These are phyloP conservation scores for Oreochromis grahami DNA, from an alignment of 2,797 vertebrate species.

Conservation along the genomic window DNA sequence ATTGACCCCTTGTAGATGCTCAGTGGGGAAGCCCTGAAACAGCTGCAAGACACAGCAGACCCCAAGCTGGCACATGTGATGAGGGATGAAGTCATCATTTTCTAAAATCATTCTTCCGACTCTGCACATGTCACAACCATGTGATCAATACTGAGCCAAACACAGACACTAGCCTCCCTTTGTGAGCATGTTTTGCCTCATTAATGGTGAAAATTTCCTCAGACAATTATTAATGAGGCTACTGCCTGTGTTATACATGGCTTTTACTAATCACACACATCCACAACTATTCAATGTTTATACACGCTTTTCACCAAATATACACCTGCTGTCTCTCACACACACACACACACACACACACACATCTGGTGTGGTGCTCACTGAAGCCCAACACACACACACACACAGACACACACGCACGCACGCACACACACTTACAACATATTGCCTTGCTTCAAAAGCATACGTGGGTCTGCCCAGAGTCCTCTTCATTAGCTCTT, in stretches of 20 bases:
- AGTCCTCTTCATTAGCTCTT: conserved; percentile 98
- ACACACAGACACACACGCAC: conserved; percentile 9
- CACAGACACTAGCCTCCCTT: conserved; percentile 83
- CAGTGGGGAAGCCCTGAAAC: conserved; percentile 65
- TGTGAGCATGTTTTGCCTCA: conserved; percentile 38
- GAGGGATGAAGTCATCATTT: conserved; percentile 69
- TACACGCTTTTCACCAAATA: not conserved
- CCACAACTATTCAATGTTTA: conserved; percentile 65
- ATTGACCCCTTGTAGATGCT: conserved; percentile 62
- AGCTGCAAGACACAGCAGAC: conserved; percentile 62
- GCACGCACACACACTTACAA: conserved; percentile 86
- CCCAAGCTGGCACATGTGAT: conserved; percentile 67
- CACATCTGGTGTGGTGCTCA: not conserved
- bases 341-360: conserved; percentile 4
- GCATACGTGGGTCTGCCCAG: conserved; percentile 95
- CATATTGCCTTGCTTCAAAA: conserved; percentile 94
- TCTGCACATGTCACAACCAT: conserved; percentile 34
- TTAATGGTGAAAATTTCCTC: conserved; percentile 4
- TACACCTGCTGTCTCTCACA: not conserved
- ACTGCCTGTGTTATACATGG: conserved; percentile 74
- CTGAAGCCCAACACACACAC: not conserved
- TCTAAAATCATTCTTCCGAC: conserved; percentile 62
- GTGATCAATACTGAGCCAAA: conserved; percentile 72
- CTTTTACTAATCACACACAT: conserved; percentile 46
- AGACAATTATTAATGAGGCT: conserved; percentile 69